These are phyloP conservation scores for Lochmaea crataegi DNA, from an alignment of 2,888 invertebrate genomes.

Conservation along the genomic window DNA sequence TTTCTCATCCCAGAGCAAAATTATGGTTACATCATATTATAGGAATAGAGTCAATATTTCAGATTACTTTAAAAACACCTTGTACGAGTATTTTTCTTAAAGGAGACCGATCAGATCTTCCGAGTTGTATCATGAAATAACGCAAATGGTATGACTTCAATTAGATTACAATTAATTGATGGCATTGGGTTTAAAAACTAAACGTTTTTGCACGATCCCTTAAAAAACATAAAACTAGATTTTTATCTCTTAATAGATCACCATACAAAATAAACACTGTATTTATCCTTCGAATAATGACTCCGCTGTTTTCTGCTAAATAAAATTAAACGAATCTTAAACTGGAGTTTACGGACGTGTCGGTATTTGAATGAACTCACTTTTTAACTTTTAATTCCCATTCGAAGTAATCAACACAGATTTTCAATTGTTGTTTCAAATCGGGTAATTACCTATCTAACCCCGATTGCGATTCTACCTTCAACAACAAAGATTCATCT, in stretches of 20 bases:
- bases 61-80: no score
- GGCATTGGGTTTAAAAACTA: no score
- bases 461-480: background rate
- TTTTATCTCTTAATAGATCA: background rate
- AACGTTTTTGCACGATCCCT: no score
- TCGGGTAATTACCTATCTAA: background rate
- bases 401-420: conserved; percentile 5
- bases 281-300: background rate
- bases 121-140: no score
- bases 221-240: background rate
- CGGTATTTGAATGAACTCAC: background rate
- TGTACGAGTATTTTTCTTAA: no score
- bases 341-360: background rate
- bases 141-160: no score
- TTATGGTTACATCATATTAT: no score
- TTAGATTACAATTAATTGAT: no score
- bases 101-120: no score
- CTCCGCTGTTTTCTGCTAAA: background rate
- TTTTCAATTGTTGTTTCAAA: conserved; percentile 7
- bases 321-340: background rate
- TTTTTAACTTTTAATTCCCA: background rate
- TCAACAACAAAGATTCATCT: background rate
- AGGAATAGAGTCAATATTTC: no score
- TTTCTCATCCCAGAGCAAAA: no score
- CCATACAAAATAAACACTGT: background rate